Conservation (phyloP, 2,113 vertebrate genomes). For the Aphyosemion australe region DNA sequence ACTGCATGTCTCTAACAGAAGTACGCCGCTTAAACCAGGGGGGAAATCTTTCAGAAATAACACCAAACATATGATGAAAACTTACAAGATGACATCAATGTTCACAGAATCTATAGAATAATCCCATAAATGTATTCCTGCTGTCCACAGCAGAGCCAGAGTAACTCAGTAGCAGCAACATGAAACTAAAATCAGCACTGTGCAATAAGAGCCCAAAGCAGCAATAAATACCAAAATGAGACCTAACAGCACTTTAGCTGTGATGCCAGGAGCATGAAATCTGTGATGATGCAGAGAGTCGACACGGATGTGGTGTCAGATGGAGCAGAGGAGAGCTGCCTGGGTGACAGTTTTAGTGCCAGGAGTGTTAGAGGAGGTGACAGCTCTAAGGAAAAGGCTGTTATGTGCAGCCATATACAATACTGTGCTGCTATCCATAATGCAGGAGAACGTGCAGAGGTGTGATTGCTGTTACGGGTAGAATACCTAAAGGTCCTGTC, state of each 20-base stretch:
- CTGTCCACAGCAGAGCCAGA: not conserved
- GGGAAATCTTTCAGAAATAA: not conserved
- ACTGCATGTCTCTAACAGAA: not conserved
- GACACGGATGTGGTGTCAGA: not conserved
- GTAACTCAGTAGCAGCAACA: not conserved
- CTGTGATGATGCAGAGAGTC: not conserved
- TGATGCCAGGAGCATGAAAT: not conserved
- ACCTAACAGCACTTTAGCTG: constrained; percentile 11
- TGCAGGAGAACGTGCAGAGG: not conserved
- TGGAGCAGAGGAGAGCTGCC: not conserved
- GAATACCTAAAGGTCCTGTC: not conserved
- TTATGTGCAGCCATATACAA: not conserved
- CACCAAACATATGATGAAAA: not conserved
- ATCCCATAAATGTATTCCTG: not conserved
- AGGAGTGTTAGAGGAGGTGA: constrained; percentile 1
- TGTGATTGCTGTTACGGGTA: not conserved
- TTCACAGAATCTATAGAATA: too few relatives aligned
- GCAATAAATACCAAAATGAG: constrained; percentile 8
- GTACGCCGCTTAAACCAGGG: not conserved
- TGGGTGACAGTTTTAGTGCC: constrained; percentile 2
- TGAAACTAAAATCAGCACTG: constrained; percentile 1
- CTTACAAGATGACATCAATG: not conserved
- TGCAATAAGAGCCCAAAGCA: constrained; percentile 20
- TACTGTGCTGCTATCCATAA: not conserved
- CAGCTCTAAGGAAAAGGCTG: not conserved